Evolutionary conservation across 2,113 vertebrate genomes (phyloP).

Genomic region (Entosphenus tridentatus): DNA sequence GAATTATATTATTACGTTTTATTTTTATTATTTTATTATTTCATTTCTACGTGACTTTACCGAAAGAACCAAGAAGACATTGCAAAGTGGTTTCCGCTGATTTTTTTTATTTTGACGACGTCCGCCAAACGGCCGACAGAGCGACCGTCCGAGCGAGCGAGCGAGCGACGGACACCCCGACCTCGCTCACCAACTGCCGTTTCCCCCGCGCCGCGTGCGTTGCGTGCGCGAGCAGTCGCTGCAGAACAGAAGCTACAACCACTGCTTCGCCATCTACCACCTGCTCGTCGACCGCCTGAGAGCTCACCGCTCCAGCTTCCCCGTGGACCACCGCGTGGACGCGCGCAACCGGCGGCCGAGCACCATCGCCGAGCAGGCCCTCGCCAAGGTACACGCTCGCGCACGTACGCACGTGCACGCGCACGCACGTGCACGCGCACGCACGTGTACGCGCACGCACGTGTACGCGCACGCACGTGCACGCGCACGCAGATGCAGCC

Average conservation of each 20-base stretch:
- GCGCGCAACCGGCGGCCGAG: conserved; percentile 72
- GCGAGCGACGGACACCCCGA: background rate
- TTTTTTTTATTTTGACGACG: conserved; percentile 3
- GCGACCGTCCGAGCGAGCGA: background rate
- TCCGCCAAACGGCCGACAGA: background rate
- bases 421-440: no score
- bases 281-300: conserved; percentile 83
- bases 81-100: background rate
- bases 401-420: no score
- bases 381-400: conserved; percentile 48
- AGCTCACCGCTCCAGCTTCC: conserved; percentile 85
- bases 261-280: conserved; percentile 96
- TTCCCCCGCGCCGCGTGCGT: background rate
- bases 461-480: no score
- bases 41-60: no score
- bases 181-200: background rate
- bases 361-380: conserved; percentile 67
- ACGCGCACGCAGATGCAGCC: no score
- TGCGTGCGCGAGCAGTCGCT: conserved; percentile 35
- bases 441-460: no score
- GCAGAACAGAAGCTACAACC: conserved; percentile 95
- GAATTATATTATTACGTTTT: no score
- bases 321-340: conserved; percentile 67
- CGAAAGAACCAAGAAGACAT: no score
- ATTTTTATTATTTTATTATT: no score